Percentiles rank a stretch among this genome's conserved stretches.
phyloP scores from a whole-genome alignment of 2,888 invertebrate genomes.

The Choreutis nemorana region DNA sequence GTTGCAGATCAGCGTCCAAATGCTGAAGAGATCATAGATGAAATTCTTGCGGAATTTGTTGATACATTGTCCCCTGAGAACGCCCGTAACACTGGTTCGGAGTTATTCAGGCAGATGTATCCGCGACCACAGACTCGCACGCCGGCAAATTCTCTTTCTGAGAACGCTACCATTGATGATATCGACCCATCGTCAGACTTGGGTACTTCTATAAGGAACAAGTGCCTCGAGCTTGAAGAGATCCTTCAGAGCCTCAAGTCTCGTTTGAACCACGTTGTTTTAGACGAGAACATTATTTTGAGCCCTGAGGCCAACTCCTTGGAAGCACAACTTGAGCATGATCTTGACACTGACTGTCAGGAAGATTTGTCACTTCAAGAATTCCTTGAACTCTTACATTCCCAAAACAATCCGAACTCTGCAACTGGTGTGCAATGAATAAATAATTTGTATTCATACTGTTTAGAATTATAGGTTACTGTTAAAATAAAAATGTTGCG shows the following conservation, averaged over 20 bases:
- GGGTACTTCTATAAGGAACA: constrained; percentile 56
- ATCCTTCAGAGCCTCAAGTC: constrained; percentile 59
- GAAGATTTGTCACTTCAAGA: constrained; percentile 60
- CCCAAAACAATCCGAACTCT: constrained; percentile 51
- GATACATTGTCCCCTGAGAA: constrained; percentile 43
- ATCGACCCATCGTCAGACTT: constrained; percentile 59
- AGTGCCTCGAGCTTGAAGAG: constrained; percentile 58
- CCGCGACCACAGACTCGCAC: constrained; percentile 54
- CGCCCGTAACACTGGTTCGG: constrained; percentile 38
- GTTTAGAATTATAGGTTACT: constrained; percentile 12
- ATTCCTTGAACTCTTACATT: constrained; percentile 54
- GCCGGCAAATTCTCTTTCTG: constrained; percentile 54
- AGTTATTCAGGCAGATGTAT: constrained; percentile 45
- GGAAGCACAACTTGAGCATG: constrained; percentile 58
- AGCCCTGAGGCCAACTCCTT: constrained; percentile 58
- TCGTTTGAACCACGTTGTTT: constrained; percentile 54
- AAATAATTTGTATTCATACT: constrained; percentile 12
- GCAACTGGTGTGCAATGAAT: constrained; percentile 42
- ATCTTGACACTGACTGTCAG: constrained; percentile 59
- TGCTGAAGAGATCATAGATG: constrained; percentile 57
- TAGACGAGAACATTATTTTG: constrained; percentile 57
- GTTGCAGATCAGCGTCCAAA: constrained; percentile 52
- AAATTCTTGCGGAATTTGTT: constrained; percentile 55
- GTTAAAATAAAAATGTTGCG: constrained; percentile 40
- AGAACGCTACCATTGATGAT: constrained; percentile 49